phyloP scores from a whole-genome alignment of 2,113 vertebrate species.

The Tetrax tetrax region DNA sequence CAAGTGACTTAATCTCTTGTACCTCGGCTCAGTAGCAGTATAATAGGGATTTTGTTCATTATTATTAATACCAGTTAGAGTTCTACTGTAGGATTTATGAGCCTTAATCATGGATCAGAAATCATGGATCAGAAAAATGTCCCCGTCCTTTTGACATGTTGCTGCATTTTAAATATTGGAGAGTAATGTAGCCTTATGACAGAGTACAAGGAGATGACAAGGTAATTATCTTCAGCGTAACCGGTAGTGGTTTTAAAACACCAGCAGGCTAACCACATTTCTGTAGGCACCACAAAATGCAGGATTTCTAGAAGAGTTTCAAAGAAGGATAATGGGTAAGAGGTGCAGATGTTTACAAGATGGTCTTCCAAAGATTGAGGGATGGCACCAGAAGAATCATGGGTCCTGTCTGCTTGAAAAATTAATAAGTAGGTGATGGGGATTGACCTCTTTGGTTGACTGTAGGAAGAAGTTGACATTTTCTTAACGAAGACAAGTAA shows the following conservation, averaged over 20 bases:
- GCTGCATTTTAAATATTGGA: neutral
- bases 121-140: conserved; percentile 34
- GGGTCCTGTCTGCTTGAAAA: conserved; percentile 7
- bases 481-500: conserved; percentile 53
- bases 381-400: neutral
- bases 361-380: neutral
- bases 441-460: conserved; percentile 2
- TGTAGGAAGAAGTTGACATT: conserved; percentile 30
- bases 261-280: neutral
- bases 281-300: neutral
- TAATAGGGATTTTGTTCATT: conserved; percentile 30
- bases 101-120: conserved; percentile 37
- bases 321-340: neutral
- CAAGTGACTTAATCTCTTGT: conserved; percentile 22
- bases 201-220: neutral
- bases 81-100: conserved; percentile 26
- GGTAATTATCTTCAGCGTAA: neutral
- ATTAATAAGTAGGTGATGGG: neutral
- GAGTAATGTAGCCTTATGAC: neutral
- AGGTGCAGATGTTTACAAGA: neutral
- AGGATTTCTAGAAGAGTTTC: neutral
- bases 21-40: neutral
- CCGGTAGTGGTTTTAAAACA: neutral
- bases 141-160: neutral
- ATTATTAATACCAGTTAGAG: conserved; percentile 36